Percentiles rank a stretch among this genome's conserved stretches.
phyloP scores from a whole-genome alignment of 2,113 vertebrate species.

The Tilapia sparmanii region DNA sequence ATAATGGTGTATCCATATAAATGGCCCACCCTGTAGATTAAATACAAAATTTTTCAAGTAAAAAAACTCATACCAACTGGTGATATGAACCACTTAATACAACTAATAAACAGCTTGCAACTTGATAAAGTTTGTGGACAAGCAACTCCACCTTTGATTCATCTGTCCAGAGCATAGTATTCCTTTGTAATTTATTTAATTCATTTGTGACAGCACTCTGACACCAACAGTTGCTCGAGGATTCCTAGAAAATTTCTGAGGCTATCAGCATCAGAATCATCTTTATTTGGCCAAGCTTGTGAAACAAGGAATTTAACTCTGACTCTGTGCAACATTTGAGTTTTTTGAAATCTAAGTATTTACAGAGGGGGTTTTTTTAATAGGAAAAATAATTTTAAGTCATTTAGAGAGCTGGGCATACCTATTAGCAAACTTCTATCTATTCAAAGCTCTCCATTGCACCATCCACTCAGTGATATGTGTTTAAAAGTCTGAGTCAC shows the following conservation, averaged over 20 bases:
- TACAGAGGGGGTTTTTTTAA: accelerated
- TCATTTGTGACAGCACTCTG: background rate
- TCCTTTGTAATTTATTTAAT: background rate
- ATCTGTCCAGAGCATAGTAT: background rate
- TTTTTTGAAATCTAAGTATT: background rate
- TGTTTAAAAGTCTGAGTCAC: background rate
- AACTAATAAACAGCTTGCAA: too few species aligned
- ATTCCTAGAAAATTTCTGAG: background rate
- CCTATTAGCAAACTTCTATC: background rate
- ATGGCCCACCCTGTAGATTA: too few species aligned
- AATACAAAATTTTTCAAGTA: too few species aligned
- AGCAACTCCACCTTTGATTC: background rate
- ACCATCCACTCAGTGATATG: background rate
- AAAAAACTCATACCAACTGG: too few species aligned
- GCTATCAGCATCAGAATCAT: background rate
- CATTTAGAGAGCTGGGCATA: background rate
- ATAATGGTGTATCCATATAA: too few species aligned
- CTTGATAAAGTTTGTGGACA: too few species aligned
- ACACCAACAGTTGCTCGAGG: background rate
- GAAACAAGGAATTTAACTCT: background rate
- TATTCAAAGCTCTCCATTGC: background rate
- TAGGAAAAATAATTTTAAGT: background rate
- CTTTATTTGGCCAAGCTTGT: background rate
- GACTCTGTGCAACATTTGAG: background rate
- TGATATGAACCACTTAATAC: too few species aligned